phyloP scores from a whole-genome alignment of 1,140 invertebrate genomes.

The Heliconius eleuchia region DNA sequence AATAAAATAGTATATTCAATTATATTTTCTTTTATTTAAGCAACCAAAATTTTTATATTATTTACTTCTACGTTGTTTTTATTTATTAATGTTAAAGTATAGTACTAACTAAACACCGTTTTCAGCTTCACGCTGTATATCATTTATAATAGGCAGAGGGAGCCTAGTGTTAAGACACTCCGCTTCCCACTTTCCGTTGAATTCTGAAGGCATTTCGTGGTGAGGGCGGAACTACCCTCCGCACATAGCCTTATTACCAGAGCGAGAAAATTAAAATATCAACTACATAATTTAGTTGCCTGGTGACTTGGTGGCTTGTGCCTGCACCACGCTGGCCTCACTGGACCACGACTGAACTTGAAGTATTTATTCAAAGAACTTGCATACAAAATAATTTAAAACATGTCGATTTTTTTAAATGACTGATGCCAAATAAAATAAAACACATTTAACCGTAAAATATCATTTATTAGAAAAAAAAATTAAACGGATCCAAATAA shows the following conservation, averaged over 20 bases:
- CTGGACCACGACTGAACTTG: too few relatives aligned
- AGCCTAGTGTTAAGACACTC: too few relatives aligned
- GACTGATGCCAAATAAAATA: constrained; percentile 21
- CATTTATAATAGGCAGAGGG: too few relatives aligned
- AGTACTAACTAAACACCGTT: background rate
- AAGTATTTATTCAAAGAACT: too few relatives aligned
- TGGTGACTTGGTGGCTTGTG: too few relatives aligned
- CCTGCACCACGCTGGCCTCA: too few relatives aligned
- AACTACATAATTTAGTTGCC: too few relatives aligned
- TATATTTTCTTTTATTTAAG: constrained; percentile 40
- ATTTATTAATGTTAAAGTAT: background rate
- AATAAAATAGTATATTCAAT: constrained; percentile 69
- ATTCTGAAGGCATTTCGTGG: too few relatives aligned
- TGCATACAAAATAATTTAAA: background rate
- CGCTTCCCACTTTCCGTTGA: too few relatives aligned
- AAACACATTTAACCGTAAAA: constrained; percentile 54
- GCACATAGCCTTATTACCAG: too few relatives aligned
- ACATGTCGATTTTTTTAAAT: background rate
- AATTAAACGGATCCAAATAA: constrained; percentile 40
- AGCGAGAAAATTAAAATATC: too few relatives aligned
- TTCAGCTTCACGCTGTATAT: background rate
- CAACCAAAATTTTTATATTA: background rate
- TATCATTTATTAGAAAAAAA: constrained; percentile 54
- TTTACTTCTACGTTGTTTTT: background rate
- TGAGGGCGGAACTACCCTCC: too few relatives aligned